These are phyloP conservation scores for Apostichopus leukothele DNA, from an alignment of 53 echinoderm and acorn worm genomes.

Conservation along the genomic window DNA sequence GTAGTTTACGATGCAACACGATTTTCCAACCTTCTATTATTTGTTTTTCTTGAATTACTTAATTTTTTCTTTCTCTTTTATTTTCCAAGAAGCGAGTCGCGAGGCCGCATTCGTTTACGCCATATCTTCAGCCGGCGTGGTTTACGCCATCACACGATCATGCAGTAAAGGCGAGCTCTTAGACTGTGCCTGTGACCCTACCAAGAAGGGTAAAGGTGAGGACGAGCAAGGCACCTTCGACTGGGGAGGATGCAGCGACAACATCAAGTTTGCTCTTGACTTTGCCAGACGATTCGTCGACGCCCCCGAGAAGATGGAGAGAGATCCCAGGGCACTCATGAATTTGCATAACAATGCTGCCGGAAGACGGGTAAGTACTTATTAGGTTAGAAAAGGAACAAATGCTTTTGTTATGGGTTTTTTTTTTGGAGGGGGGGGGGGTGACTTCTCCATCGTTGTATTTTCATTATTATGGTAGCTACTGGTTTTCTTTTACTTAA, in stretches of 20 bases:
- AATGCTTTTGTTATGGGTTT: too few relatives aligned
- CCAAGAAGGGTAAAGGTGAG: conserved; percentile 64
- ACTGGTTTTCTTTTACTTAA: too few relatives aligned
- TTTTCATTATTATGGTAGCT: too few relatives aligned
- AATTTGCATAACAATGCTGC: conserved; percentile 95
- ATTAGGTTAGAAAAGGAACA: too few relatives aligned
- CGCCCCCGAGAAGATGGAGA: conserved; percentile 75
- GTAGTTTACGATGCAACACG: too few relatives aligned
- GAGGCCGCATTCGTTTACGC: conserved; percentile 93
- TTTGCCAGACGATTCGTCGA: conserved; percentile 76
- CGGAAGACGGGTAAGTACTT: conserved; percentile 75
- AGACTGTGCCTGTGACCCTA: conserved; percentile 90
- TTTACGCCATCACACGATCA: conserved; percentile 77
- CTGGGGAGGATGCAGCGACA: conserved; percentile 97
- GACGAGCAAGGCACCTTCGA: conserved; percentile 81
- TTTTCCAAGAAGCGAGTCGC: conserved; percentile 57
- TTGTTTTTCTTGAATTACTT: too few relatives aligned
- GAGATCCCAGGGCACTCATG: conserved; percentile 89
- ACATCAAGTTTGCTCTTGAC: conserved; percentile 61
- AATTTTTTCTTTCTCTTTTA: not conserved
- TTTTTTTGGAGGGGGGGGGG: too few relatives aligned
- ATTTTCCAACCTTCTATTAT: too few relatives aligned
- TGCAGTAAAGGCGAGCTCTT: conserved; percentile 86
- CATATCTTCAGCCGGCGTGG: conserved; percentile 87
- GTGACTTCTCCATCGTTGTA: too few relatives aligned